Evolutionary conservation across 37 sponge, comb jelly and placozoan species (phyloP).

Genomic region (Haliclona indistincta): DNA sequence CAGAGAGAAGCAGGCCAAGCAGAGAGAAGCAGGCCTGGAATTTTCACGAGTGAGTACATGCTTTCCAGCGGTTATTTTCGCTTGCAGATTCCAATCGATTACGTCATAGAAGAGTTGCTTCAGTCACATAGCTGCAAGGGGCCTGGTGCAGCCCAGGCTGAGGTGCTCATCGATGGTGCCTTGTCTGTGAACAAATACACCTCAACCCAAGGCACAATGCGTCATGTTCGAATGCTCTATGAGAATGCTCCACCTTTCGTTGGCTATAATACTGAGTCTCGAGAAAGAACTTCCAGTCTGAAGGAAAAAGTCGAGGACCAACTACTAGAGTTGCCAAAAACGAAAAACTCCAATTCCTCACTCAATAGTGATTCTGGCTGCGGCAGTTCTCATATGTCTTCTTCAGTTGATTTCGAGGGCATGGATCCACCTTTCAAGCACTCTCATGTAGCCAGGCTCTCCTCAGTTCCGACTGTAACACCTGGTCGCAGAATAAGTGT

Average conservation of each 20-base stretch:
- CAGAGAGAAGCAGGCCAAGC: too few species aligned
- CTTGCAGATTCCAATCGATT: slow-evolving; percentile 39
- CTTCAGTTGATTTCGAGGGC: neutral
- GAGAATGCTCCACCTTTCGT: neutral
- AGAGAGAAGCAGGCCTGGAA: neutral
- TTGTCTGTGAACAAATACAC: slow-evolving; percentile 5
- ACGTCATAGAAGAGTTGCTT: slow-evolving; percentile 54
- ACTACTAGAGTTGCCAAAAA: neutral
- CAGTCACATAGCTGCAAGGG: slow-evolving; percentile 41
- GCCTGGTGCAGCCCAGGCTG: slow-evolving; percentile 59
- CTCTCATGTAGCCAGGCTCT: neutral
- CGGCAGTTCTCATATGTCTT: neutral
- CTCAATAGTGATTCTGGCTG: neutral
- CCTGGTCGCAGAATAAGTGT: neutral
- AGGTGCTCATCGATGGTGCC: slow-evolving; percentile 31
- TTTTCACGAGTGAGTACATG: slow-evolving; percentile 2
- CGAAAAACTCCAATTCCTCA: neutral
- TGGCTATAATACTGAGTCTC: neutral
- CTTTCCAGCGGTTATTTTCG: slow-evolving; percentile 42
- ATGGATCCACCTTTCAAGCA: neutral
- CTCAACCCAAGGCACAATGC: neutral
- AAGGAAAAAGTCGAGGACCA: neutral
- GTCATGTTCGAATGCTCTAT: neutral
- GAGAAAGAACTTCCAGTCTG: neutral
- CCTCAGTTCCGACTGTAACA: neutral